Conservation (phyloP, 2,888 invertebrate genomes). For the Pandemis corylana region DNA sequence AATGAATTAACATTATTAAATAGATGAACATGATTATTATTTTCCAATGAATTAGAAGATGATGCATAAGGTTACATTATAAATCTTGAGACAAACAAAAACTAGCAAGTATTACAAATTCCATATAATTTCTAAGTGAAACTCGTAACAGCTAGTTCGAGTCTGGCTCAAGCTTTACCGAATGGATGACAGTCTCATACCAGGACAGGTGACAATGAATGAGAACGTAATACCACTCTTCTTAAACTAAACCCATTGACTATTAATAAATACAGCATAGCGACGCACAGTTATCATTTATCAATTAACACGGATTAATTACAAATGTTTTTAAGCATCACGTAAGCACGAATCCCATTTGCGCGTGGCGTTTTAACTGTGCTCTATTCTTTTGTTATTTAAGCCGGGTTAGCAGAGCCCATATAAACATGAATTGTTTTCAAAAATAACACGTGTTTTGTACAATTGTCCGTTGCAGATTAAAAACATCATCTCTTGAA, state of each 20-base stretch:
- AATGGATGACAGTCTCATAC: constrained; percentile 60
- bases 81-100: constrained; percentile 14
- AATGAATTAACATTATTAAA: not conserved
- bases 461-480: not conserved
- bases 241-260: constrained; percentile 16
- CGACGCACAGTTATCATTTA: constrained; percentile 24
- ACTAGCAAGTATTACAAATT: not conserved
- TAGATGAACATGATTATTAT: constrained; percentile 44
- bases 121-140: no score
- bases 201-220: constrained; percentile 44
- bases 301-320: not conserved
- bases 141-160: not conserved
- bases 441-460: not conserved
- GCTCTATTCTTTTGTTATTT: not conserved
- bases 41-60: constrained; percentile 61
- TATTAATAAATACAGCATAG: not conserved
- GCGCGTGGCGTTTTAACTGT: constrained; percentile 4
- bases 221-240: constrained; percentile 18
- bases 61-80: constrained; percentile 55
- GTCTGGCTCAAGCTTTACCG: constrained; percentile 45
- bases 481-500: not conserved
- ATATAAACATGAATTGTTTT: not conserved
- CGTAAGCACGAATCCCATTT: constrained; percentile 15
- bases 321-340: constrained; percentile 4
- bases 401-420: not conserved